Base-by-base conservation (phyloP, 2,113 vertebrate genomes). In the Anguilla rostrata region DNA sequence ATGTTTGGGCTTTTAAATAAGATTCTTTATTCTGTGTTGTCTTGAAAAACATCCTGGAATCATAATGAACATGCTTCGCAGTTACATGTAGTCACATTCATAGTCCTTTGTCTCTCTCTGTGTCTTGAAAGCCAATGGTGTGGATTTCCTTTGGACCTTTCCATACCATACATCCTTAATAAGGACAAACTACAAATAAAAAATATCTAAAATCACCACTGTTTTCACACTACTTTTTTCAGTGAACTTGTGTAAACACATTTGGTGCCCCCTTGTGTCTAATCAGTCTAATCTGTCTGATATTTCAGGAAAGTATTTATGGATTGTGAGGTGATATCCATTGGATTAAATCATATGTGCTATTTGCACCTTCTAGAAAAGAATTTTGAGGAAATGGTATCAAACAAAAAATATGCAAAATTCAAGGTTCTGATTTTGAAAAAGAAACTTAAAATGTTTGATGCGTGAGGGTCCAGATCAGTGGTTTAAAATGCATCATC, bases 181-280 rank as follows among this genome's bases (percentile, higher is more conserved):
- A 46, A 46, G 43, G 43, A 46, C 43, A 46, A 46, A 20, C 43
- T 49, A 20, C 41, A 46, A 46, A 46, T 82, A 6, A 46, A 82
- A 49, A 49, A 22, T 18, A 18, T 63, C 60, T 18, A 63, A 71
- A 71, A 26, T 71, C 26, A 5, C 3, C 12, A 34, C 82, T 57
- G 34, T 26, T 75, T n/a, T 75, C 26, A 20, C 15, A 20, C 3
- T 26, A 34, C 82, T 57, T 75, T 26, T 75, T n/a, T 75, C 26
- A 20, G 71, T n/a, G 71, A 34, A 34, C 22, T 9, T 34, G 71
- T 75, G 26, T 29, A 75, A 29, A 26, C n/a, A 75, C 16, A 14
- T 75, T n/a, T 75, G 71, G 71, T 34, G 63, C 71, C 71, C 71
- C 71, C n/a, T 75, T 29, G 71, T 75, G 71, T 75, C n/a, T 75